These are phyloP conservation scores for Lates calcarifer DNA, from an alignment of 2,113 vertebrate genomes.

Conservation along the genomic window DNA sequence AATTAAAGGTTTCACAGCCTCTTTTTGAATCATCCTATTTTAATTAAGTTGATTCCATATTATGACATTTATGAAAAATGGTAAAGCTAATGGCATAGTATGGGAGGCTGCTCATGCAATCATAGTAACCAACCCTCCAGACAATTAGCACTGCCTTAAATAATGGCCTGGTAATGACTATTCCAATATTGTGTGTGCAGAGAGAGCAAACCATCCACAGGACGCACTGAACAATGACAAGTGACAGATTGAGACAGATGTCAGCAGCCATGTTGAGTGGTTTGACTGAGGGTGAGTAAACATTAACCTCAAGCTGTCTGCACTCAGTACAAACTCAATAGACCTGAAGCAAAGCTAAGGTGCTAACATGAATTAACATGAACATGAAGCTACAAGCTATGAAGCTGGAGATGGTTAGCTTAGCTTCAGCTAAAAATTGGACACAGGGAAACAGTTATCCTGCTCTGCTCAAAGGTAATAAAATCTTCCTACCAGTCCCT, in stretches of 20 bases:
- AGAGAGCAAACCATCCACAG: neutral
- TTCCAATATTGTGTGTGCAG: neutral
- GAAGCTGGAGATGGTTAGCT: too few relatives aligned
- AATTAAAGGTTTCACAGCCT: neutral
- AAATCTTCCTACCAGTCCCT: neutral
- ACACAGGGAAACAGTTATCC: too few relatives aligned
- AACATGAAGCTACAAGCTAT: too few relatives aligned
- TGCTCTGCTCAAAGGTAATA: neutral
- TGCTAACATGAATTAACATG: neutral
- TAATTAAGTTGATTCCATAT: neutral
- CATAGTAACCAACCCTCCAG: neutral
- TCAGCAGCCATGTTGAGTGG: neutral
- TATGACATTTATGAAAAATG: neutral
- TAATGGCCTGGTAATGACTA: neutral
- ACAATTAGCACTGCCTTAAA: neutral
- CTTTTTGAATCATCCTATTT: neutral
- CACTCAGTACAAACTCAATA: neutral
- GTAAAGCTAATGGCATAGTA: neutral
- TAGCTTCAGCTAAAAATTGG: too few relatives aligned
- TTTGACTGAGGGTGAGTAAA: conserved; percentile 29
- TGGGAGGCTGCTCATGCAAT: neutral
- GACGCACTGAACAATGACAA: neutral
- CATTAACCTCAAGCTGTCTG: conserved; percentile 2
- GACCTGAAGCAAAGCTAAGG: neutral
- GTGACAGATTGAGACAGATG: neutral